Evolutionary conservation across 2,113 vertebrate species (phyloP).

Genomic region (Spheniscus mendiculus): DNA sequence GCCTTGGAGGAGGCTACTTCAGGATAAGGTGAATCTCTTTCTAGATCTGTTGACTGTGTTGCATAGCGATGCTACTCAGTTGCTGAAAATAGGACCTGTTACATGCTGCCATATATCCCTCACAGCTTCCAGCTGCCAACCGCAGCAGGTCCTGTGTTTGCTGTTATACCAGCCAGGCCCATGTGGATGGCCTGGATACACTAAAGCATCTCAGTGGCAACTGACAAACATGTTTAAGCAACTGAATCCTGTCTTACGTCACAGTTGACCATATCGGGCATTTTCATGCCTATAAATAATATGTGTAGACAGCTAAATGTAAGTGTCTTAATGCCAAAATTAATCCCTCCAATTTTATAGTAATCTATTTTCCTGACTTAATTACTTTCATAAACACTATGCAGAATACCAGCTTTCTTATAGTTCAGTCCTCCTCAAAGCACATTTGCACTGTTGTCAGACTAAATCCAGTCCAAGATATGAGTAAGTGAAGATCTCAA

Average conservation of each 20-base stretch:
- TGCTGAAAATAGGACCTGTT: too few relatives aligned
- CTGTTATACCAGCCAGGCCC: neutral
- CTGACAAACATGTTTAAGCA: neutral
- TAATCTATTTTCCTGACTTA: neutral
- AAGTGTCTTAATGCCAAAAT: neutral
- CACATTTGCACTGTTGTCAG: neutral
- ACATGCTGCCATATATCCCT: too few relatives aligned
- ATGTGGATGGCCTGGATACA: neutral
- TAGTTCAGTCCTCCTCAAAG: neutral
- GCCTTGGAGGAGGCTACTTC: neutral
- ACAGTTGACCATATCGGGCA: neutral
- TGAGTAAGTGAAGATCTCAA: neutral
- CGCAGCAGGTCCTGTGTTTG: neutral
- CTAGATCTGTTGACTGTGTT: neutral
- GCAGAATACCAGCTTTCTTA: neutral
- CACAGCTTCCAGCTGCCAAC: neutral
- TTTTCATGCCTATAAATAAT: neutral
- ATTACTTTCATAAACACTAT: neutral
- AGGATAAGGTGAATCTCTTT: neutral
- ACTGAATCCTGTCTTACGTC: neutral
- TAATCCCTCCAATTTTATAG: neutral
- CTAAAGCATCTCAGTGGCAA: neutral
- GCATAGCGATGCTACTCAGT: too few relatives aligned
- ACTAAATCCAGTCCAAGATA: neutral
- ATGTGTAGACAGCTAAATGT: neutral